Base-by-base conservation (phyloP, 2,113 vertebrate species). In the Ochotona curzoniae region DNA sequence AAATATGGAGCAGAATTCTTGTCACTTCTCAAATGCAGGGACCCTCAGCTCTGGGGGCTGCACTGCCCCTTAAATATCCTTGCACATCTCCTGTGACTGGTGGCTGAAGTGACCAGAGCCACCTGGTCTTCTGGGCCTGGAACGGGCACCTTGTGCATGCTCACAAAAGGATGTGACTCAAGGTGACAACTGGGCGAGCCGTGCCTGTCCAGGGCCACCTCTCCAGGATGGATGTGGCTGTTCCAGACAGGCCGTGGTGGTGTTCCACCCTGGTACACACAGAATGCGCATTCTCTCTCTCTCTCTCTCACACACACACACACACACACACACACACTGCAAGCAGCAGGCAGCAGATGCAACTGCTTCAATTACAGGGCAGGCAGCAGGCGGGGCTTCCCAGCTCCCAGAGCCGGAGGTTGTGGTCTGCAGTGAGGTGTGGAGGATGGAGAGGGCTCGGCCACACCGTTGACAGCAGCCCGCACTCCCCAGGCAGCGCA, bases 21-120 rank as follows among this genome's bases (percentile, higher is more conserved):
- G 93, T 49, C 89, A 57, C 54, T 82, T 83, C 14, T n/a, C 32
- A 87, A 84, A 47, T 49, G 30, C 94, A 93, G 94, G 95, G 96
- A 97, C 90, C 92, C 96, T 97, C 96, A 78, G 95, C 93, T 93
- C 95, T 6, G 12, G 91, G 95, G 95, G 96, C 96, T 96, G 8
- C 28, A 3, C 26, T 4, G 28, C 7, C 32, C 61, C 21, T 57
- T 30, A 25, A 23, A 35, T 6, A 30, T 67, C 61, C 49, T 60
- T 13, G 49, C 28, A 76, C 38, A n/a, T 51, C 30, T 78, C 38
- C 73, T 49, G 11, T 20, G 67, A 35, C 8, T 0, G 0, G 25
- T 44, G 21, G 2, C 10, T 0, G 12, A 15, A 0, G 12, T 1
- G 14, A 18, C 0, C 2, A 76, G 26, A 18, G 32, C 2, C 11